These are phyloP conservation scores for Solea solea DNA, from an alignment of 2,113 vertebrate species.

Conservation along the genomic window DNA sequence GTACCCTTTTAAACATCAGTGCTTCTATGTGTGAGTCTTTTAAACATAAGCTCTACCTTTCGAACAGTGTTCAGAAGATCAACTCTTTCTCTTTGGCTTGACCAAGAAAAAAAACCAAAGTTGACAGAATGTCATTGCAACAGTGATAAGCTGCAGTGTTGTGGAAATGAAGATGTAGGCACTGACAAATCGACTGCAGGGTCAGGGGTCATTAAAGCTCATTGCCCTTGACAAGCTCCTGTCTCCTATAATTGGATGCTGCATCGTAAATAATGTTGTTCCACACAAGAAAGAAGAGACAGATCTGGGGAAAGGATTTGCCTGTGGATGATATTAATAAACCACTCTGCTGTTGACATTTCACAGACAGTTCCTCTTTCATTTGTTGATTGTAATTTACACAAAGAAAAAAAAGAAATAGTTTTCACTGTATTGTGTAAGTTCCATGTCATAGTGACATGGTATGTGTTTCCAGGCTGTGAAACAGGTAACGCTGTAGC, in stretches of 20 bases:
- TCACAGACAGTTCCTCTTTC: conserved; percentile 7
- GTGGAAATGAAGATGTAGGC: conserved; percentile 22
- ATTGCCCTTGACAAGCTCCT: conserved; percentile 54
- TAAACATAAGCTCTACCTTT: no score
- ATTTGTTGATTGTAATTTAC: neutral
- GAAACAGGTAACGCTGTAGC: no score
- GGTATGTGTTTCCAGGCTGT: neutral
- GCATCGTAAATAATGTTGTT: conserved; percentile 51
- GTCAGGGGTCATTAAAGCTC: conserved; percentile 51
- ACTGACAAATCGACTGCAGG: conserved; percentile 26
- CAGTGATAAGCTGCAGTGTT: conserved; percentile 8
- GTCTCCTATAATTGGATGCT: conserved; percentile 50
- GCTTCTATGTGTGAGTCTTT: no score
- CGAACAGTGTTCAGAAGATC: neutral
- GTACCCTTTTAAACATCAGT: no score
- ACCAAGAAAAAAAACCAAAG: neutral
- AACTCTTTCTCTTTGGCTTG: neutral
- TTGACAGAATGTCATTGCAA: neutral
- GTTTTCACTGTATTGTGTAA: neutral
- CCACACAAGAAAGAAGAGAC: conserved; percentile 24
- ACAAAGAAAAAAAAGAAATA: conserved; percentile 1
- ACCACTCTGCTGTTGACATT: conserved; percentile 14
- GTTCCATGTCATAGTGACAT: neutral
- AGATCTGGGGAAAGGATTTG: conserved; percentile 30
- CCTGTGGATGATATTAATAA: conserved; percentile 38